A percentile compares a stretch with the other conserved stretches of the same genome.
phyloP scores from a whole-genome alignment of 2,888 invertebrate species.

The Digitonthophagus gazella region DNA sequence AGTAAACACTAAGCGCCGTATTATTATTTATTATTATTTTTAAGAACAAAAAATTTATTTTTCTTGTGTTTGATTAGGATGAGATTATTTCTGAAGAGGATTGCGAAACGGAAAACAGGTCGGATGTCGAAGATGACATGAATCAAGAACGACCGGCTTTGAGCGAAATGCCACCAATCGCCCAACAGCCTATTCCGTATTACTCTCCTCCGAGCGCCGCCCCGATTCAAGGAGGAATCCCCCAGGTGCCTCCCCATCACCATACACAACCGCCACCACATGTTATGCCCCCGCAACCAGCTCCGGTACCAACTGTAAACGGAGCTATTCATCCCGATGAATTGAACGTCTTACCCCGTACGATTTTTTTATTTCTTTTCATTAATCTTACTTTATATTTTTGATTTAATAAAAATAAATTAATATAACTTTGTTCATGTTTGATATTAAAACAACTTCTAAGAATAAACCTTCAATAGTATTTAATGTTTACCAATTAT shows the following conservation, averaged over 20 bases:
- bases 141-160: slow-evolving; percentile 35
- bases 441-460: neutral
- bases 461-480: neutral
- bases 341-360: slow-evolving; percentile 41
- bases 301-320: slow-evolving; percentile 47
- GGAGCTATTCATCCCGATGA: slow-evolving; percentile 51
- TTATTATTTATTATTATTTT: too few relatives aligned
- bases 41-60: too few relatives aligned
- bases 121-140: slow-evolving; percentile 67
- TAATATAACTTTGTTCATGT: too few relatives aligned
- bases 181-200: slow-evolving; percentile 41
- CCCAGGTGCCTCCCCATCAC: slow-evolving; percentile 48
- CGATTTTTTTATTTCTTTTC: slow-evolving; percentile 12
- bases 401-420: too few relatives aligned
- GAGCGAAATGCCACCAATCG: slow-evolving; percentile 35
- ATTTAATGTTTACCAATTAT: neutral
- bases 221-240: slow-evolving; percentile 38
- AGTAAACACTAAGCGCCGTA: too few relatives aligned
- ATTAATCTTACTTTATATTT: neutral
- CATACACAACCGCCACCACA: slow-evolving; percentile 39
- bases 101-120: slow-evolving; percentile 56
- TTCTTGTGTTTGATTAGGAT: slow-evolving; percentile 43
- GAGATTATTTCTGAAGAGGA: slow-evolving; percentile 66
- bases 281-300: slow-evolving; percentile 42
- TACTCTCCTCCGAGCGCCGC: slow-evolving; percentile 41